Evolutionary conservation across 2,888 invertebrate species (phyloP).

Genomic region (Globia sparganii): DNA sequence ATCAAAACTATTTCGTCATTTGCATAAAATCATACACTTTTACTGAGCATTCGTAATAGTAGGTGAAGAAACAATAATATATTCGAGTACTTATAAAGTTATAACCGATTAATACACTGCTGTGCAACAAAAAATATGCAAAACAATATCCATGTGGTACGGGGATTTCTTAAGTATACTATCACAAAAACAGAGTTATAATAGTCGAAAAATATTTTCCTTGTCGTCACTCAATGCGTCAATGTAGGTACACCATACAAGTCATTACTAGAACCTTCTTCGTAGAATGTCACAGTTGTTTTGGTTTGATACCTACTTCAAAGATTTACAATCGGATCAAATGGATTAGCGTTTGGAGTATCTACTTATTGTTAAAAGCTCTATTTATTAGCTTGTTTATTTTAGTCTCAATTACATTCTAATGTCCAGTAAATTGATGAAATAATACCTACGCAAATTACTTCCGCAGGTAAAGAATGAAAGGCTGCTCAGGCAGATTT

Average conservation of each 20-base stretch:
- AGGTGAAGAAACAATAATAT: constrained; percentile 5
- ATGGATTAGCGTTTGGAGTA: neutral
- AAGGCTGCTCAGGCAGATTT: neutral
- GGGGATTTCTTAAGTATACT: constrained; percentile 14
- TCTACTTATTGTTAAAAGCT: neutral
- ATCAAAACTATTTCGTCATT: too few relatives aligned
- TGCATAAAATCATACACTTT: constrained; percentile 14
- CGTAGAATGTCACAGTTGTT: neutral
- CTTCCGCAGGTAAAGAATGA: constrained; percentile 1
- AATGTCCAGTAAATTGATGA: constrained; percentile 16
- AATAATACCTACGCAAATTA: constrained; percentile 20
- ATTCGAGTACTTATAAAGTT: too few relatives aligned
- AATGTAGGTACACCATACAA: neutral
- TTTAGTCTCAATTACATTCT: constrained; percentile 3
- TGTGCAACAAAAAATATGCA: constrained; percentile 6
- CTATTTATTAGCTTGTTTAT: constrained; percentile 1
- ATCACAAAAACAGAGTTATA: constrained; percentile 24
- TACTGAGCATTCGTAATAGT: neutral
- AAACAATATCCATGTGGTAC: neutral
- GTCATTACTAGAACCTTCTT: constrained; percentile 20
- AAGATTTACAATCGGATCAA: constrained; percentile 11
- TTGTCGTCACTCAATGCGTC: constrained; percentile 20
- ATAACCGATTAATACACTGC: neutral
- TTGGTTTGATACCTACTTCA: neutral
- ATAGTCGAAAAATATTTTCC: constrained; percentile 32